Evolutionary conservation across 2,113 vertebrate species (phyloP).

Genomic region (Sprattus sprattus): DNA sequence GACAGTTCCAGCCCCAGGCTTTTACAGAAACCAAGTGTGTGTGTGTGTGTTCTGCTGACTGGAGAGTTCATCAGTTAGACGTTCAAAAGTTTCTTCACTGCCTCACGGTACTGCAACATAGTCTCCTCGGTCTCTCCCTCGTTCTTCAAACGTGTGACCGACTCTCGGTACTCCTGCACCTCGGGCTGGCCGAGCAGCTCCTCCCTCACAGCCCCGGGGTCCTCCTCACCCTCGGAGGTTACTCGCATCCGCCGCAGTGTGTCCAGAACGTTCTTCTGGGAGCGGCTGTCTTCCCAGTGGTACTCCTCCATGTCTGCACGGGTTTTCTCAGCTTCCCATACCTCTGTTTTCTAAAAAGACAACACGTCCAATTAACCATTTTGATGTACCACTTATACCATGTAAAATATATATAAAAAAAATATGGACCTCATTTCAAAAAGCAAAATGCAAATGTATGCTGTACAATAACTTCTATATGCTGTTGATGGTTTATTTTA

Average conservation of each 20-base stretch:
- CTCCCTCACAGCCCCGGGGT: conserved; percentile 55
- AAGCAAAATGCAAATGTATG: neutral
- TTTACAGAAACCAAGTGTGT: neutral
- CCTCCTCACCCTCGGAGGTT: conserved; percentile 57
- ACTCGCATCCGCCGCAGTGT: conserved; percentile 71
- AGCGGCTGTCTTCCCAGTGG: conserved; percentile 84
- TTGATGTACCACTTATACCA: no score
- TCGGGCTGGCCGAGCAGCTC: conserved; percentile 74
- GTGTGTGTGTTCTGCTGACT: conserved; percentile 18
- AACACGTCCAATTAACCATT: neutral
- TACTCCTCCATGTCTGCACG: conserved; percentile 92
- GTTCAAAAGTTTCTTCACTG: conserved; percentile 80
- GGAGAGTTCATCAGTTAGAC: conserved; percentile 50
- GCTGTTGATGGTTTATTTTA: no score
- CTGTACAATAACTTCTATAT: neutral
- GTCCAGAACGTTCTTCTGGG: conserved; percentile 79
- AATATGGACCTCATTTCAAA: neutral
- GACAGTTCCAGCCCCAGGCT: neutral
- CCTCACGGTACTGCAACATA: conserved; percentile 84
- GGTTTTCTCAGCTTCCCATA: conserved; percentile 85
- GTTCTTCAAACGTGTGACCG: conserved; percentile 80
- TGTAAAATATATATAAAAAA: neutral
- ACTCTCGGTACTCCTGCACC: conserved; percentile 81
- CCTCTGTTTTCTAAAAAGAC: conserved; percentile 84
- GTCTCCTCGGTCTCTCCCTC: conserved; percentile 79